Evolutionary conservation across 2,113 vertebrate species (phyloP), one percentile per base, ranked within the genome.

Genomic region (Thymallus thymallus): DNA sequence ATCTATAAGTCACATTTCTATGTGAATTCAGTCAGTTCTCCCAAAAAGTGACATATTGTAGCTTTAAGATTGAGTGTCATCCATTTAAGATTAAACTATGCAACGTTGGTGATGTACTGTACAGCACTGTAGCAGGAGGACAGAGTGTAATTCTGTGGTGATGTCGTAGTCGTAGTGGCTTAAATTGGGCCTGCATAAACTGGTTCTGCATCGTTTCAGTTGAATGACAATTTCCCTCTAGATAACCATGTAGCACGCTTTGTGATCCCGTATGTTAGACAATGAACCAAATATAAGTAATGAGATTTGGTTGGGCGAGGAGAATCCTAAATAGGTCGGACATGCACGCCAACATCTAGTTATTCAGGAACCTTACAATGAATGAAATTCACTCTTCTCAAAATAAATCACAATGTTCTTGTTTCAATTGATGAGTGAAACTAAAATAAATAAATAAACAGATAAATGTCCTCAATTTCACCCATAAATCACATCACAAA

Each of bases 401-500:
- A 71, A 78, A 85, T 76, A 69, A 86, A 82, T 89, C 80, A 87
- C 35, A 41, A 10, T 65, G 24, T 58, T 22, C 76, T 76, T 80
- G 75, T 81, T 80, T 76, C 76, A 76, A 12, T 79, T 78, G 81
- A 88, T 69, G 71, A 84, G 73, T 60, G 76, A 81, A 86, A 83
- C 73, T 69, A 84, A 83, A 81, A 78, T 18, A 16, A 73, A 82
- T 80, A 76, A 81, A 84, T 82, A 88, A 84, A 81, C 80, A 83
- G 80, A 87, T 76, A 83, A 85, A 88, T 80, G 68, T 88, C 76
- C 78, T 82, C 60, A 63, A 55, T 82, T 88, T 78, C 55, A 55
- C 78, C 75, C 80, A 90, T 91, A 88, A 88, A 88, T 91, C 87
- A 87, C 79, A 76, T 64, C 67, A 71, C 77, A 82, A 85, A 80